A percentile compares a stretch with the other conserved stretches of the same genome.
These are phyloP conservation scores for Tonatia bakeri DNA, from an alignment of 2,113 vertebrate genomes.

Conservation along the genomic window DNA sequence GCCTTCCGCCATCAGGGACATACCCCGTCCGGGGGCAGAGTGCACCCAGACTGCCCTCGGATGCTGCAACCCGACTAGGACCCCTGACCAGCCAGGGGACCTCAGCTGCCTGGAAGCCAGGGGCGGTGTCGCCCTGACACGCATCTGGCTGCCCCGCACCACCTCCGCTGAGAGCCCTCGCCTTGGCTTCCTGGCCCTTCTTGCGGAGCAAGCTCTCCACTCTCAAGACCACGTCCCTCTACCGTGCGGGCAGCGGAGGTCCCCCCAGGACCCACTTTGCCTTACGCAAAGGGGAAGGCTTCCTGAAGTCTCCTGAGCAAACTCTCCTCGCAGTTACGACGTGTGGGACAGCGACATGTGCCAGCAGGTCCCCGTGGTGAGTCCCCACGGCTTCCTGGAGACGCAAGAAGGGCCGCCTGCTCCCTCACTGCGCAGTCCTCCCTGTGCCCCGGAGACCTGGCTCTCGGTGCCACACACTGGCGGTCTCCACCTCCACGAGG, in stretches of 20 bases:
- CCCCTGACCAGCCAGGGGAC: too few relatives aligned
- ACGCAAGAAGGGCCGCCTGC: not conserved
- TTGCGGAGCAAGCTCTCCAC: not conserved
- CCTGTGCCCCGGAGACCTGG: not conserved
- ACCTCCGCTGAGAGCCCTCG: accelerated
- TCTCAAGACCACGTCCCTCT: not conserved
- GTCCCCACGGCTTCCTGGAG: not conserved
- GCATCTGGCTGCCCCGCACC: accelerated
- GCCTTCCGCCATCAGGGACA: too few relatives aligned
- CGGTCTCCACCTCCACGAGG: not conserved
- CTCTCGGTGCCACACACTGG: not conserved
- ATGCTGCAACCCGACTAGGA: too few relatives aligned
- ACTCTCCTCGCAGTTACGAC: not conserved
- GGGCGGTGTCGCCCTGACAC: accelerated
- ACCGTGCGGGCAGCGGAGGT: accelerated
- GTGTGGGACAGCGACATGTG: not conserved
- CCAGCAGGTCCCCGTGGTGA: not conserved
- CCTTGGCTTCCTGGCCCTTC: too few relatives aligned
- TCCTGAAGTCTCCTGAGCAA: not conserved
- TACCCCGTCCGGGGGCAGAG: not conserved
- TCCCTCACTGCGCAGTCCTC: too few relatives aligned
- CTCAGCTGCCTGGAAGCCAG: accelerated
- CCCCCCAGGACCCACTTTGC: not conserved
- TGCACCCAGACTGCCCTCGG: not conserved
- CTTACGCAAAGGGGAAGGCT: accelerated